Conservation (phyloP, 2,797 vertebrate genomes). For the Nasua narica region DNA sequence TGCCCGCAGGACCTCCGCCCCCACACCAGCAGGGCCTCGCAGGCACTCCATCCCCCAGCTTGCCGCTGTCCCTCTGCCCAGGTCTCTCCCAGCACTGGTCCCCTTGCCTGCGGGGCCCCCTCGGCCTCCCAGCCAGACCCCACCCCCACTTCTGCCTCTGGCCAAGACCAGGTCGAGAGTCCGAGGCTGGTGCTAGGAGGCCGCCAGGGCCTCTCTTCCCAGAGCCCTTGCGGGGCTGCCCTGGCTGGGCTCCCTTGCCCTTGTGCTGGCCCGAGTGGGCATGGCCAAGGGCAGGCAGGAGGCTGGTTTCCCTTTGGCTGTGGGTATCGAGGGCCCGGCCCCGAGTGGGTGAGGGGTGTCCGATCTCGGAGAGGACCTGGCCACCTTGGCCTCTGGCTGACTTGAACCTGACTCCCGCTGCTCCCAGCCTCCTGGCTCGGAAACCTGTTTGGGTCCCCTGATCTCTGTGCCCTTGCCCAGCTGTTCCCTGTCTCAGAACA, state of each 20-base stretch:
- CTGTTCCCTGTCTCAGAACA: neutral
- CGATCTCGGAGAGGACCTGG: neutral
- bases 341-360: neutral
- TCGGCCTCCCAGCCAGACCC: neutral
- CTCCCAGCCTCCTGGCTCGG: neutral
- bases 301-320: neutral
- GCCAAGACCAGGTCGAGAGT: neutral
- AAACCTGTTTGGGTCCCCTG: fast-evolving
- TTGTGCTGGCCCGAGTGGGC: neutral
- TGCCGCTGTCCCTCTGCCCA: neutral
- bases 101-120: neutral
- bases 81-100: neutral
- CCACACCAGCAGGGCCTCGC: neutral
- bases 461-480: neutral
- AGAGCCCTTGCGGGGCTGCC: too few species aligned
- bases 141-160: neutral
- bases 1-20: neutral
- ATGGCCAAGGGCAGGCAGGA: neutral
- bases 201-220: neutral
- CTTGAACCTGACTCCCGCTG: neutral
- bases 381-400: neutral
- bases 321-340: neutral
- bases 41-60: neutral
- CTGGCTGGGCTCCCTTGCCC: neutral
- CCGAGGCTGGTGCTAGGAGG: neutral